Evolutionary conservation across 2,888 invertebrate genomes (phyloP).

Genomic region (Rhyacophila evoluta): DNA sequence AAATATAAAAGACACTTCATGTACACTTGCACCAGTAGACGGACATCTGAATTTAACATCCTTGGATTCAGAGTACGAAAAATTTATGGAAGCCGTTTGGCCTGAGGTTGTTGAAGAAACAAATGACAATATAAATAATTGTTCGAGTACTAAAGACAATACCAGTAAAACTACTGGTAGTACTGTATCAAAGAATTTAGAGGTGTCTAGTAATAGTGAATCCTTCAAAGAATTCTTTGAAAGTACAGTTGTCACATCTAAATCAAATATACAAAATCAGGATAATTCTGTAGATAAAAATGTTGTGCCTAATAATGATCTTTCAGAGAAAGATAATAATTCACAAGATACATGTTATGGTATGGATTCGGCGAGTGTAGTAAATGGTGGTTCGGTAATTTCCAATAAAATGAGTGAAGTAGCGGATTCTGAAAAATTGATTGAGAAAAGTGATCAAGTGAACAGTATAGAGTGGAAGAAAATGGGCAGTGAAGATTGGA

Average conservation of each 20-base stretch:
- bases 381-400: background rate
- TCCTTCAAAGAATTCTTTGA: background rate
- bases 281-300: too few species aligned
- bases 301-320: background rate
- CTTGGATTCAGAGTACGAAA: slow-evolving; percentile 52
- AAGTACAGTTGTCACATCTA: background rate
- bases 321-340: background rate
- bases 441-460: background rate
- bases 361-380: slow-evolving; percentile 10
- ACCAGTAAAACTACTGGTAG: background rate
- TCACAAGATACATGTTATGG: background rate
- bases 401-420: background rate
- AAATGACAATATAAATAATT: background rate
- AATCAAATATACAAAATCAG: background rate
- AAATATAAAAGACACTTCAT: background rate
- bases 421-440: background rate
- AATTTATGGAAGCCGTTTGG: slow-evolving; percentile 67
- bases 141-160: background rate
- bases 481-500: slow-evolving; percentile 31
- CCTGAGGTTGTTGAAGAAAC: slow-evolving; percentile 59
- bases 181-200: background rate
- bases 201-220: background rate
- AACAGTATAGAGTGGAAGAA: slow-evolving; percentile 23
- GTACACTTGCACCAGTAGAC: background rate
- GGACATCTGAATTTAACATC: background rate